Conservation (phyloP, 2,113 vertebrate species). For the Mellivora capensis region DNA sequence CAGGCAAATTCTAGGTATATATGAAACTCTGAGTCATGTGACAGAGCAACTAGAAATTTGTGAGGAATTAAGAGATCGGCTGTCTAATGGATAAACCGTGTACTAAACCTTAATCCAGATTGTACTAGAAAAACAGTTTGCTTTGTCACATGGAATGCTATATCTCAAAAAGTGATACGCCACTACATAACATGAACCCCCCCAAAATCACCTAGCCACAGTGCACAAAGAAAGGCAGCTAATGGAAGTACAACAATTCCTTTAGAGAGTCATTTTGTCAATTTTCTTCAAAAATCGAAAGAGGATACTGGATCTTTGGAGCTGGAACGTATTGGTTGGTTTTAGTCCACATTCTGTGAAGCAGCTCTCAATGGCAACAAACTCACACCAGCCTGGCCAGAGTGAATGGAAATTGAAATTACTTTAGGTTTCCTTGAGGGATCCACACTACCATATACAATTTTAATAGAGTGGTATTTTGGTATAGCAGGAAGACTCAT, state of each 20-base stretch:
- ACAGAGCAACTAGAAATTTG: not conserved
- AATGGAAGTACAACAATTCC: not conserved
- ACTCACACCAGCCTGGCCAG: not conserved
- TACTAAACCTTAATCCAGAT: not conserved
- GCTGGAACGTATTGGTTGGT: not conserved
- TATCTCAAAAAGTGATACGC: not conserved
- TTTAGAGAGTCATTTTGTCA: not conserved
- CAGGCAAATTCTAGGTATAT: not conserved
- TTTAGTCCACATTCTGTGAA: not conserved
- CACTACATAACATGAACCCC: not conserved
- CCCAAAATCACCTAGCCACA: not conserved
- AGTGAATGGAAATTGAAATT: slow-evolving; percentile 5
- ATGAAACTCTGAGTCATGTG: not conserved
- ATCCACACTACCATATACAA: not conserved
- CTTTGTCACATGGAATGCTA: not conserved
- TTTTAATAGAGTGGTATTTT: not conserved
- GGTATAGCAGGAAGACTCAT: not conserved
- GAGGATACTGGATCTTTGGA: not conserved
- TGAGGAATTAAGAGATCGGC: not conserved
- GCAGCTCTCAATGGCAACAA: not conserved
- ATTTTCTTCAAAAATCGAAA: not conserved
- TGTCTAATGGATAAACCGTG: not conserved
- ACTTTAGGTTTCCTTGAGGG: not conserved
- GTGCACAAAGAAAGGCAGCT: not conserved
- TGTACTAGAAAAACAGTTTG: not conserved